phyloP scores from a whole-genome alignment of 2,797 vertebrate genomes.

The Arctocebus calabarensis region DNA sequence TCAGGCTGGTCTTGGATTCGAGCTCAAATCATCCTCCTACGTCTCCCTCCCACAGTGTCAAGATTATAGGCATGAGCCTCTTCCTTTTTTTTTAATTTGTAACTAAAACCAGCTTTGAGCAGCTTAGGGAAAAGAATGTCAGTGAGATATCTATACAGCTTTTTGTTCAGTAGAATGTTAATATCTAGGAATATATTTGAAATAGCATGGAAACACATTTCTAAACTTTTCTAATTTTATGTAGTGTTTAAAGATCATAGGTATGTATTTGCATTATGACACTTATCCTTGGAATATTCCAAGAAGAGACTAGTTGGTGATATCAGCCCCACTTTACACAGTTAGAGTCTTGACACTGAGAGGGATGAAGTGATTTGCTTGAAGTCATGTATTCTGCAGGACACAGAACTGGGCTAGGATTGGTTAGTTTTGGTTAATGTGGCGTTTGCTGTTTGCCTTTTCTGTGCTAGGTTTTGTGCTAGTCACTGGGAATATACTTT shows the following conservation, averaged over 20 bases:
- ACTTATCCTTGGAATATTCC: slow-evolving; percentile 9
- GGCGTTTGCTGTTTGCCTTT: slow-evolving; percentile 12
- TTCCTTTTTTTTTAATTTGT: not conserved
- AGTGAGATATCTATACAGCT: not conserved
- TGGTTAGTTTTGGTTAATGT: not conserved
- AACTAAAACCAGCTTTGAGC: slow-evolving; percentile 48
- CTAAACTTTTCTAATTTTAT: not conserved
- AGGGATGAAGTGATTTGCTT: not conserved
- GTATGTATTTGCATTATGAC: not conserved
- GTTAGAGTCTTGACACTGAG: not conserved
- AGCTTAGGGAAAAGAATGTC: not conserved
- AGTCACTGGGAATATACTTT: not conserved
- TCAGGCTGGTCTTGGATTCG: too few relatives aligned
- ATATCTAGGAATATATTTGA: slow-evolving; percentile 23
- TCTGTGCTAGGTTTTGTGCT: not conserved
- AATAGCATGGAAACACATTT: slow-evolving; percentile 19
- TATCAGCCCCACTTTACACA: not conserved
- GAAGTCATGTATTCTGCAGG: not conserved
- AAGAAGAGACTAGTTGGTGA: not conserved
- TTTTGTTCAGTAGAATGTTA: slow-evolving; percentile 46
- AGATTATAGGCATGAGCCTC: too few relatives aligned
- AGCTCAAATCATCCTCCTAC: too few relatives aligned
- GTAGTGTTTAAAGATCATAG: not conserved
- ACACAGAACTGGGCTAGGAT: not conserved
- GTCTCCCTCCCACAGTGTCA: too few relatives aligned